Evolutionary conservation across 2,888 invertebrate species (phyloP).

Genomic region (Micoletzkya japonica): DNA sequence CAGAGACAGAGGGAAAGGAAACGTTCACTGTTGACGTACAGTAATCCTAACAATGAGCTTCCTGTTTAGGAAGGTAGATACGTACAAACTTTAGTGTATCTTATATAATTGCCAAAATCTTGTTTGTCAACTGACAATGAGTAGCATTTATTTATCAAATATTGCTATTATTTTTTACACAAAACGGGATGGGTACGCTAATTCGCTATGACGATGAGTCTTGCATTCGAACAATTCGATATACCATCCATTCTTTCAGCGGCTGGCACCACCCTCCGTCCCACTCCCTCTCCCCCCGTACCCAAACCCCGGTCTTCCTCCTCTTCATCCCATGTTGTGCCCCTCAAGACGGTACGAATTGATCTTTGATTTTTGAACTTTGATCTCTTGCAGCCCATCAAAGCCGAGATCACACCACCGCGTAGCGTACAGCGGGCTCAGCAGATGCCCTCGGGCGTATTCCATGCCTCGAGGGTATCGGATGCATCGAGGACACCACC

Average conservation of each 20-base stretch:
- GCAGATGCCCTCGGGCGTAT: conserved; percentile 7
- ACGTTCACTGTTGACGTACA: too few relatives aligned
- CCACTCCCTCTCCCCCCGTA: not conserved
- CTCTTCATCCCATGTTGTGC: not conserved
- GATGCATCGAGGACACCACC: conserved; percentile 18
- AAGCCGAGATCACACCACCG: conserved; percentile 17
- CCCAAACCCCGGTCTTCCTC: not conserved
- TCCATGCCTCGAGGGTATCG: not conserved
- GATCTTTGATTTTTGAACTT: too few relatives aligned
- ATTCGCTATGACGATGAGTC: too few relatives aligned
- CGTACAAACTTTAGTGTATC: too few relatives aligned
- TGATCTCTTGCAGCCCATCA: conserved; percentile 8
- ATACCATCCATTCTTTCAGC: not conserved
- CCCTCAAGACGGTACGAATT: conserved; percentile 9
- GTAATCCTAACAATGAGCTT: too few relatives aligned
- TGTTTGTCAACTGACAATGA: too few relatives aligned
- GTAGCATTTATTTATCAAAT: too few relatives aligned
- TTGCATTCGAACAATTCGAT: not conserved
- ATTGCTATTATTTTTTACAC: too few relatives aligned
- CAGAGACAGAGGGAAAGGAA: too few relatives aligned
- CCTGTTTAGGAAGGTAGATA: too few relatives aligned
- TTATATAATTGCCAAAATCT: too few relatives aligned
- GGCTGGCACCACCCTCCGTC: not conserved
- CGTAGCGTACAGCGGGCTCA: conserved; percentile 5
- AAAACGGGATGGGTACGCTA: too few relatives aligned